Evolutionary conservation across 2,888 invertebrate genomes (phyloP).

Genomic region (Laspeyria flexula): DNA sequence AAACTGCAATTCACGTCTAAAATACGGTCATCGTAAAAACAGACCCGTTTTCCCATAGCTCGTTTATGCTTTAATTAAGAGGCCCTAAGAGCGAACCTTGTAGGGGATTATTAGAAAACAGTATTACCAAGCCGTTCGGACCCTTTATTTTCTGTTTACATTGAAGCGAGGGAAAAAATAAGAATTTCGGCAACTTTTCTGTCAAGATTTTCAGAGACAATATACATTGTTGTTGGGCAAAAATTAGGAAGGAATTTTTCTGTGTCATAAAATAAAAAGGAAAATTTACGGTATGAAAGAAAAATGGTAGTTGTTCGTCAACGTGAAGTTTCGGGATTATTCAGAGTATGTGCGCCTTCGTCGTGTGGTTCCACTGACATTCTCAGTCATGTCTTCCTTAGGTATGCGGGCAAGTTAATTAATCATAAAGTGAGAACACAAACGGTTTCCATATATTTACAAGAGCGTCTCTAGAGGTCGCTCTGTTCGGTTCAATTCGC

Average conservation of each 20-base stretch:
- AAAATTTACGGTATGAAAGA: not conserved
- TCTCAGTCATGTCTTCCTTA: not conserved
- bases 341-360: not conserved
- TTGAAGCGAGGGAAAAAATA: constrained; percentile 14
- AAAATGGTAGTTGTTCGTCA: not conserved
- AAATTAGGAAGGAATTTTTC: constrained; percentile 3
- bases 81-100: constrained; percentile 52
- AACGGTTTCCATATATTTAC: not conserved
- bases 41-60: constrained; percentile 50
- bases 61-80: constrained; percentile 78
- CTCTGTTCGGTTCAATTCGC: not conserved
- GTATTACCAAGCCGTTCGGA: constrained; percentile 48
- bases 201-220: constrained; percentile 13
- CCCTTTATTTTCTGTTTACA: constrained; percentile 51
- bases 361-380: not conserved
- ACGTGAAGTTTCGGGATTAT: not conserved
- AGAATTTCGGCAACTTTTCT: constrained; percentile 6
- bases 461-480: not conserved
- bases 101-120: constrained; percentile 66
- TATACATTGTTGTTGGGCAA: constrained; percentile 6
- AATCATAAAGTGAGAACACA: not conserved
- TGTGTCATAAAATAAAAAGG: constrained; percentile 3
- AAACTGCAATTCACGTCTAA: constrained; percentile 53
- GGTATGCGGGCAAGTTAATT: not conserved
- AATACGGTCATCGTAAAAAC: constrained; percentile 50